These are phyloP conservation scores for Stictocephala bisonia DNA, from an alignment of 2,888 invertebrate genomes.

Conservation along the genomic window DNA sequence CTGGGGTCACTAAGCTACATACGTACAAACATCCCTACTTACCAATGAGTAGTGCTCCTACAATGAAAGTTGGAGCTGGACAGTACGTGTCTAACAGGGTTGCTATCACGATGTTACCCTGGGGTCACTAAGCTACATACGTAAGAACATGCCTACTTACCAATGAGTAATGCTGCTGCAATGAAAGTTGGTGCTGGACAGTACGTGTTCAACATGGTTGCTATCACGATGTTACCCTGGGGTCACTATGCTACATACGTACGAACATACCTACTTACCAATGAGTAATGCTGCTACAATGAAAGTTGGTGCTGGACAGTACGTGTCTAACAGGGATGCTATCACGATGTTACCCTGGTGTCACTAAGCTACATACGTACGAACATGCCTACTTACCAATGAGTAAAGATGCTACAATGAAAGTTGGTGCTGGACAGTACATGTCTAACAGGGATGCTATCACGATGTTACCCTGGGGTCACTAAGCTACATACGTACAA, in stretches of 20 bases:
- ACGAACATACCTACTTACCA: slow-evolving; percentile 62
- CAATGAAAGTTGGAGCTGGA: slow-evolving; percentile 92
- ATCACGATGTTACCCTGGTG: slow-evolving; percentile 90
- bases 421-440: slow-evolving; percentile 92
- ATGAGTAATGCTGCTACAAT: slow-evolving; percentile 87
- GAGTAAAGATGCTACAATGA: slow-evolving; percentile 87
- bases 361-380: too few relatives aligned
- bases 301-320: slow-evolving; percentile 93
- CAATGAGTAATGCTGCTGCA: too few relatives aligned
- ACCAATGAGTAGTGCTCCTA: slow-evolving; percentile 83
- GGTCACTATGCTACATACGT: too few relatives aligned
- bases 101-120: slow-evolving; percentile 90
- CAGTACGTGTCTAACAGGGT: slow-evolving; percentile 88
- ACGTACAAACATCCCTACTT: slow-evolving; percentile 47
- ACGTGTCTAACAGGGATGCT: slow-evolving; percentile 85
- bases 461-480: slow-evolving; percentile 86
- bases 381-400: slow-evolving; percentile 66
- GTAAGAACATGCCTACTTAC: too few relatives aligned
- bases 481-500: too few relatives aligned
- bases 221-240: too few relatives aligned
- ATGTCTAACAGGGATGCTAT: slow-evolving; percentile 88
- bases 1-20: too few relatives aligned
- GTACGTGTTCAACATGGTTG: too few relatives aligned
- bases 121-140: too few relatives aligned
- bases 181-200: too few relatives aligned